These are phyloP conservation scores for Bombus vancouverensis DNA, from an alignment of 1,140 invertebrate species.

Conservation along the genomic window DNA sequence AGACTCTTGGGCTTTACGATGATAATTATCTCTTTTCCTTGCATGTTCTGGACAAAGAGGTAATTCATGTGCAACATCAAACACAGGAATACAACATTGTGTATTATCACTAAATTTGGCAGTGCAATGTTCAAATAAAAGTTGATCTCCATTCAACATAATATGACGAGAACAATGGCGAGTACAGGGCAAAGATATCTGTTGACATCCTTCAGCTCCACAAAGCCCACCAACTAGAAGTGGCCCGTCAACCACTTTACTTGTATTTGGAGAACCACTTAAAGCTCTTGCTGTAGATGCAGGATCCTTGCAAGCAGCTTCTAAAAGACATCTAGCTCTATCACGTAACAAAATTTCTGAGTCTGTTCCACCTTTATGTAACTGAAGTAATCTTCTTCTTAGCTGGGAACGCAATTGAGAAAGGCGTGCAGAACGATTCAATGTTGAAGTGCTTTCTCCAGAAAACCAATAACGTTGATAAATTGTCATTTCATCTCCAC, in stretches of 20 bases:
- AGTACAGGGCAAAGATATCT: conserved; percentile 89
- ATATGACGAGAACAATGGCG: conserved; percentile 93
- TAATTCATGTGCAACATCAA: conserved; percentile 92
- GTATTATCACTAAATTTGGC: conserved; percentile 94
- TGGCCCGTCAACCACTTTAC: conserved; percentile 77
- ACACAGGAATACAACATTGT: conserved; percentile 93
- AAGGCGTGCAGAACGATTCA: conserved; percentile 80
- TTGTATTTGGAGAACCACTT: conserved; percentile 73
- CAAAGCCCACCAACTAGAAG: conserved; percentile 78
- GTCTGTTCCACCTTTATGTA: conserved; percentile 75
- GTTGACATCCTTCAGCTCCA: conserved; percentile 83
- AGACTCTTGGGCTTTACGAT: conserved; percentile 87
- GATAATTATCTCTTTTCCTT: conserved; percentile 90
- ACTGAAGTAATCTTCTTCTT: conserved; percentile 82
- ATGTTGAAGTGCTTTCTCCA: conserved; percentile 68
- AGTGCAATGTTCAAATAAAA: conserved; percentile 94
- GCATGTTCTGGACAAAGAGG: conserved; percentile 93
- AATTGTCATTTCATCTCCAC: conserved; percentile 77
- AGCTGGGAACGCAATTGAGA: conserved; percentile 83
- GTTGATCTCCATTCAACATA: conserved; percentile 93
- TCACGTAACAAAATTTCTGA: conserved; percentile 71
- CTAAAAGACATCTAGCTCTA: conserved; percentile 72
- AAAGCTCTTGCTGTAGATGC: conserved; percentile 71
- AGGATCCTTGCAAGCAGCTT: conserved; percentile 74
- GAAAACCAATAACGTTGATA: conserved; percentile 80